Base-by-base conservation (phyloP, 2,888 invertebrate species). In the Nomada fabriciana region DNA sequence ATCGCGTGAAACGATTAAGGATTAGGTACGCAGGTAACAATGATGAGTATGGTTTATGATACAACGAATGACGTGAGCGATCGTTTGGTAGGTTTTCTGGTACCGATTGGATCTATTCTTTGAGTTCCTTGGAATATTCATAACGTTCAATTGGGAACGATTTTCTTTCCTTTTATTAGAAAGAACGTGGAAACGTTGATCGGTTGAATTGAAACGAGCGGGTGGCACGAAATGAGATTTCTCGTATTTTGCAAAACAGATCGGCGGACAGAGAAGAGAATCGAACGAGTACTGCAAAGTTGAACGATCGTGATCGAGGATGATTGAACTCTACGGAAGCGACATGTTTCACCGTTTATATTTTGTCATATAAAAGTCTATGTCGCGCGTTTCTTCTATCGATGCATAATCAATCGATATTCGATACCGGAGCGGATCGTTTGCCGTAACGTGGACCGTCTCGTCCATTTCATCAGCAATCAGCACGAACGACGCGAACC, bases 201-300 rank as follows among this genome's bases (percentile, higher is more conserved):
- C 43, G 43, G 68, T n/a, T 47, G 5, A 36, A 43, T 13, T 15
- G 11, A 2, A 20, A 42, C 3, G 15, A 5, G 42, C 11, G 13
- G n/a, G 52, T 7, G 11, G 42, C 5, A 68, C 11, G 20, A 2
- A 11, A 57, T 42, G 36, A 60, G 67, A 76, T 76, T 84, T 88
- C 86, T 89, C 86, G 79, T 89, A 89, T 90, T 90, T 90, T 88
- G 86, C 88, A 85, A 87, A 90, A 87, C 90, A 87, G 89, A 85
- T 85, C 74, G 63, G 63, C 50, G n/a, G 23, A 50, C 29, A 50
- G 60, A 7, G 20, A n/a, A 9, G 52, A 65, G 64, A 29, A 55
- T 63, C 81, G 81, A 81, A 52, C 57, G 63, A 55, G 15, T 47
- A 77, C 18, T 47, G 61, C 23, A 36, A 29, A 53, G 64, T 18